Evolutionary conservation across 2,888 invertebrate species (phyloP).

Genomic region (Trachelus iudaicus): DNA sequence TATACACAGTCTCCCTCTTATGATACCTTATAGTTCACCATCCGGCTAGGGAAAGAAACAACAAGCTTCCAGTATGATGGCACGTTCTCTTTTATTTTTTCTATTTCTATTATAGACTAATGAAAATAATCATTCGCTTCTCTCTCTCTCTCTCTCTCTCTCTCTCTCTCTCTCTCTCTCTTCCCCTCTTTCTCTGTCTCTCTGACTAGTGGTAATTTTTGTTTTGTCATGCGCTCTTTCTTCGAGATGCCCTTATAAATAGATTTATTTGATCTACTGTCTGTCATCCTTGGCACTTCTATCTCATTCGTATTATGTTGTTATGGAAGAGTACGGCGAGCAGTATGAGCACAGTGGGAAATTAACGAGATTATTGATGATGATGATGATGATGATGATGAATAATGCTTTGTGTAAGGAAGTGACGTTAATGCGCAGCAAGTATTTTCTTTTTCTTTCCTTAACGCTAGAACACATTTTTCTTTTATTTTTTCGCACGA

Average conservation of each 20-base stretch:
- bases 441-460: neutral
- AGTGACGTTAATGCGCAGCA: neutral
- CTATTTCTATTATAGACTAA: neutral
- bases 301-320: neutral
- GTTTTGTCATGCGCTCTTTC: neutral
- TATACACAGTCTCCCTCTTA: conserved; percentile 47
- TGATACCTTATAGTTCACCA: conserved; percentile 32
- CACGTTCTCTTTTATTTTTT: neutral
- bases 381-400: neutral
- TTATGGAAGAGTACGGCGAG: neutral
- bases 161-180: too few species aligned
- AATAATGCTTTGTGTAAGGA: neutral
- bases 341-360: neutral
- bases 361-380: neutral
- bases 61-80: conserved; percentile 6
- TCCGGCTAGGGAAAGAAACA: conserved; percentile 28
- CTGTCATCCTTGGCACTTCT: neutral
- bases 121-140: neutral
- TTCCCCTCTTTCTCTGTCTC: too few species aligned
- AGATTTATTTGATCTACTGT: neutral
- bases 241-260: neutral
- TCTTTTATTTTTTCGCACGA: neutral
- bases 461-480: neutral
- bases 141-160: neutral
- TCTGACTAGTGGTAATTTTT: neutral